Conservation (phyloP, 2,797 vertebrate genomes). For the Pangasius sanitwongsei region DNA sequence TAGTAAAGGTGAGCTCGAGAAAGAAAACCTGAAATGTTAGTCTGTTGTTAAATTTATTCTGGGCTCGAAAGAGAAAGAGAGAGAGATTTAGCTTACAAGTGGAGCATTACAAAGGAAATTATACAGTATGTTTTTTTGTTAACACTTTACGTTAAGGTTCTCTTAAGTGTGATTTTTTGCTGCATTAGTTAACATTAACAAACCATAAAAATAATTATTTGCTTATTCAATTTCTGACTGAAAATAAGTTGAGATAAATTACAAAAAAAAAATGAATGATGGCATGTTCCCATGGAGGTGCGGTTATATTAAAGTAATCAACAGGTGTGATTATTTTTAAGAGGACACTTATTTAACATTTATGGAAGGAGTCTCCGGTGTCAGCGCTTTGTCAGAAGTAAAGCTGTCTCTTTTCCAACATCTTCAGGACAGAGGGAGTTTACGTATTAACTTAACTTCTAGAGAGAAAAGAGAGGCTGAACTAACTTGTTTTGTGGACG, state of each 20-base stretch:
- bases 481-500: neutral
- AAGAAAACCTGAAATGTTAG: neutral
- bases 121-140: constrained; percentile 33
- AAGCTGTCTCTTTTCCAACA: neutral
- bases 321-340: neutral
- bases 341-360: neutral
- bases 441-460: too few species aligned
- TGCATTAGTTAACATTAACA: neutral
- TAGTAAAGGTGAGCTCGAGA: neutral
- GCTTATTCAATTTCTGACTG: neutral
- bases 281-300: neutral
- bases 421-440: too few species aligned
- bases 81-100: constrained; percentile 46
- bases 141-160: neutral
- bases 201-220: neutral
- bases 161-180: neutral
- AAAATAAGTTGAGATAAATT: neutral
- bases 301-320: neutral
- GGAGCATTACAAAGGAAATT: constrained; percentile 61
- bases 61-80: constrained; percentile 30
- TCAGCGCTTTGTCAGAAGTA: neutral
- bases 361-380: neutral
- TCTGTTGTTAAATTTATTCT: constrained; percentile 11
- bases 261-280: too few species aligned
- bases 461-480: too few species aligned